These are phyloP conservation scores for Tylochromis polylepis DNA, from an alignment of 2,113 vertebrate species.

Conservation along the genomic window DNA sequence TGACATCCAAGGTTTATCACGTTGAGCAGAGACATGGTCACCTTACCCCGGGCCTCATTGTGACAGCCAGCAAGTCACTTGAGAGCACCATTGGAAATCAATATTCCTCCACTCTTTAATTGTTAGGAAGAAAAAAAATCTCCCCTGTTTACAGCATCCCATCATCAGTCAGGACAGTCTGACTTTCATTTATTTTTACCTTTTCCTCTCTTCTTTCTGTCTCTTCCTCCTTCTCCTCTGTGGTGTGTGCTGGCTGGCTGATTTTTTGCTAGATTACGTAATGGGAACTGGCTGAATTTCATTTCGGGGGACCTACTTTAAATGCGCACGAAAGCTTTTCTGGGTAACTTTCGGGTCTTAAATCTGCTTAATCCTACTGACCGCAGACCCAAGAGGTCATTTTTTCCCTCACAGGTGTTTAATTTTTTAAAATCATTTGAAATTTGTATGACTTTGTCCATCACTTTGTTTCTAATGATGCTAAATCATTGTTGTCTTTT, in stretches of 20 bases:
- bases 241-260: constrained; percentile 20
- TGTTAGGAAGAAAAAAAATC: constrained; percentile 62
- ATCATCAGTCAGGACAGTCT: constrained; percentile 71
- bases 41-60: constrained; percentile 83
- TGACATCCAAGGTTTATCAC: constrained; percentile 67
- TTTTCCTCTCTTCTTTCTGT: neutral
- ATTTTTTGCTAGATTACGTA: constrained; percentile 52
- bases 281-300: constrained; percentile 34
- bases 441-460: neutral
- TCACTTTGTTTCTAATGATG: neutral
- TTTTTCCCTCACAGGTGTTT: neutral
- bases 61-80: constrained; percentile 84
- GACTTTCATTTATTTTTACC: constrained; percentile 65
- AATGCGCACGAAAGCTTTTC: constrained; percentile 34
- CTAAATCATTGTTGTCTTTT: neutral
- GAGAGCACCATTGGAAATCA: constrained; percentile 88
- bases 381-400: neutral
- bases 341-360: constrained; percentile 31
- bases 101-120: constrained; percentile 81
- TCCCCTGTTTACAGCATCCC: constrained; percentile 65
- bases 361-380: neutral
- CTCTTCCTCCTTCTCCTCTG: neutral
- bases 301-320: constrained; percentile 36
- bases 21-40: constrained; percentile 81
- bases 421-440: neutral